phyloP scores from a whole-genome alignment of 2,113 vertebrate species.

The Trinectes maculatus region DNA sequence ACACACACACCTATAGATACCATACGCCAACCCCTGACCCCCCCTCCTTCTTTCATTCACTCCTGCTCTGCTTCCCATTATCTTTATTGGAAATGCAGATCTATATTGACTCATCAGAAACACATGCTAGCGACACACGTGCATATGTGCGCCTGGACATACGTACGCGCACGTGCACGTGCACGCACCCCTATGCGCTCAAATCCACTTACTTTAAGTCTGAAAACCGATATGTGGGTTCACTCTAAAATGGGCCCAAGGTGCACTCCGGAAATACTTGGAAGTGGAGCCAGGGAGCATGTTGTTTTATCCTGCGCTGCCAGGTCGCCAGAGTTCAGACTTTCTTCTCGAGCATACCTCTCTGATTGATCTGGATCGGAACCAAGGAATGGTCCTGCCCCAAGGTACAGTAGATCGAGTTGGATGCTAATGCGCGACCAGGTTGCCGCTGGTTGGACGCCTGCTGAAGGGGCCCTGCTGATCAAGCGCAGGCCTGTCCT shows the following conservation, averaged over 20 bases:
- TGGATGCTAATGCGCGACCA: slow-evolving; percentile 38
- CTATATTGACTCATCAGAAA: slow-evolving; percentile 81
- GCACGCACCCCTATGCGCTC: slow-evolving; percentile 33
- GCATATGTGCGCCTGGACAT: slow-evolving; percentile 29
- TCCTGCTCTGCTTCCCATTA: slow-evolving; percentile 77
- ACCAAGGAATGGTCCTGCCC: slow-evolving; percentile 47
- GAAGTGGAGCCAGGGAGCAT: slow-evolving; percentile 56
- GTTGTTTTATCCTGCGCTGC: slow-evolving; percentile 66
- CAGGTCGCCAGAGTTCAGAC: slow-evolving; percentile 68
- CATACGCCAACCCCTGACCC: slow-evolving; percentile 38
- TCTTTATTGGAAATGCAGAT: slow-evolving; percentile 82
- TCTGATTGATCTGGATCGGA: slow-evolving; percentile 65
- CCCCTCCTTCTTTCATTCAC: slow-evolving; percentile 65
- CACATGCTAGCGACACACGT: slow-evolving; percentile 68
- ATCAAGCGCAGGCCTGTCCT: slow-evolving; percentile 56
- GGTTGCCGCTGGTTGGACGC: slow-evolving; percentile 40
- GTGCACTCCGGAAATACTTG: slow-evolving; percentile 77
- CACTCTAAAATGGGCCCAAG: slow-evolving; percentile 72
- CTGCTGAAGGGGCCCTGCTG: slow-evolving; percentile 48
- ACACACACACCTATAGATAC: slow-evolving; percentile 68
- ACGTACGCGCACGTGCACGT: slow-evolving; percentile 22
- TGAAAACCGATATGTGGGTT: slow-evolving; percentile 70
- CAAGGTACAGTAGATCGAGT: slow-evolving; percentile 39
- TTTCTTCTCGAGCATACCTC: slow-evolving; percentile 62
- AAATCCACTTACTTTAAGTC: slow-evolving; percentile 65